phyloP scores from a whole-genome alignment of 2,797 vertebrate species.

The Hippopotamyrus pictus region DNA sequence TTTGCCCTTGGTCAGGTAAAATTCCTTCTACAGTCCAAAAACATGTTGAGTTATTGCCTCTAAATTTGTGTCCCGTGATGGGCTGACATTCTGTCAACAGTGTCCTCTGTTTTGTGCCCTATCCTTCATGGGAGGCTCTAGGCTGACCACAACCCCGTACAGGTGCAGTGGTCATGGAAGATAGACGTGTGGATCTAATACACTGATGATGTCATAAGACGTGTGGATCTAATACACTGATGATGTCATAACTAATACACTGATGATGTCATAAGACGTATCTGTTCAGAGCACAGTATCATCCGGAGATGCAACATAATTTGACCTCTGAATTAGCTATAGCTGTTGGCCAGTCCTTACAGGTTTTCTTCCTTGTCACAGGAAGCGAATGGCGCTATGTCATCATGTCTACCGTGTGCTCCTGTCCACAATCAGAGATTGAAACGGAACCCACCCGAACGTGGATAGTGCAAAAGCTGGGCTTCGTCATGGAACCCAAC shows the following conservation, averaged over 20 bases:
- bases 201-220: neutral
- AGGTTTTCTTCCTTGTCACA: constrained; percentile 32
- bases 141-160: neutral
- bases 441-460: constrained; percentile 60
- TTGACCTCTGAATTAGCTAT: neutral
- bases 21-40: neutral
- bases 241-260: neutral
- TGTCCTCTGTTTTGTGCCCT: neutral
- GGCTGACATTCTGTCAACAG: neutral
- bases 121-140: neutral
- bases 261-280: neutral
- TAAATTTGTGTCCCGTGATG: neutral
- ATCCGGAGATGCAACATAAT: neutral
- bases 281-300: neutral
- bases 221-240: neutral
- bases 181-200: neutral
- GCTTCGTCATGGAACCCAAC: constrained; percentile 63
- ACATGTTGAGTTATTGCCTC: neutral
- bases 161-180: neutral
- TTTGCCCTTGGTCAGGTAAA: neutral
- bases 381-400: constrained; percentile 75
- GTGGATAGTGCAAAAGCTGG: constrained; percentile 63
- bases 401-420: constrained; percentile 68
- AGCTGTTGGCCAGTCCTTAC: neutral
- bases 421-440: constrained; percentile 44